Evolutionary conservation across 1,140 invertebrate genomes (phyloP).

Genomic region (Phocides pigmalion): DNA sequence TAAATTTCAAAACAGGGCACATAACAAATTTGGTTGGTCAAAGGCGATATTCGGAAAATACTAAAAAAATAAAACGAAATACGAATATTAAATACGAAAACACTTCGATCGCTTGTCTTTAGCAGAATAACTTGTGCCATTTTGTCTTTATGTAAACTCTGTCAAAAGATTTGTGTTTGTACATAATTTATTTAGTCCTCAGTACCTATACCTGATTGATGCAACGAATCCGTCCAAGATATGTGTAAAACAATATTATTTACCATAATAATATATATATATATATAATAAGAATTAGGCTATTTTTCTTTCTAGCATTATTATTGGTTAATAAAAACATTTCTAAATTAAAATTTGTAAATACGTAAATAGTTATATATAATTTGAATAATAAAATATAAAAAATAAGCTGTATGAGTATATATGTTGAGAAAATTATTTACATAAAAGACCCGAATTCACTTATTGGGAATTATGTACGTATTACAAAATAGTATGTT

Average conservation of each 20-base stretch:
- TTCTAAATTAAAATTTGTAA: not conserved
- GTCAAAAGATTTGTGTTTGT: slow-evolving; percentile 13
- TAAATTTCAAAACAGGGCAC: no score
- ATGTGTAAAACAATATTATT: slow-evolving; percentile 36
- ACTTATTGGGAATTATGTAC: no score
- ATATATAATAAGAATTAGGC: slow-evolving; percentile 18
- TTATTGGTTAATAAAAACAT: not conserved
- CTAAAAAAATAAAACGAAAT: not conserved
- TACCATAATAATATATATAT: slow-evolving; percentile 20
- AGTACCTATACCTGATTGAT: slow-evolving; percentile 45
- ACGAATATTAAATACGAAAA: slow-evolving; percentile 15
- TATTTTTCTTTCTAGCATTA: not conserved
- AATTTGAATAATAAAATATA: no score
- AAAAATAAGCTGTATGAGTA: no score
- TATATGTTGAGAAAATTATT: no score
- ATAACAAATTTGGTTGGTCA: no score
- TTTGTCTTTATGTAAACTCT: slow-evolving; percentile 41
- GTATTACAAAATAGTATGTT: no score
- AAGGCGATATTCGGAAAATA: not conserved
- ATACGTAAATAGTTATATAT: no score
- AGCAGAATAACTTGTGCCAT: slow-evolving; percentile 63
- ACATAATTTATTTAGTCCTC: slow-evolving; percentile 24
- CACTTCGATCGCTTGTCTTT: slow-evolving; percentile 35
- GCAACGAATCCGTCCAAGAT: slow-evolving; percentile 66
- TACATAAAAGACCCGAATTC: no score